Evolutionary conservation across 2,797 vertebrate species (phyloP), one percentile per base, ranked within the genome.

Genomic region (Sebastes kiyomatsui): DNA sequence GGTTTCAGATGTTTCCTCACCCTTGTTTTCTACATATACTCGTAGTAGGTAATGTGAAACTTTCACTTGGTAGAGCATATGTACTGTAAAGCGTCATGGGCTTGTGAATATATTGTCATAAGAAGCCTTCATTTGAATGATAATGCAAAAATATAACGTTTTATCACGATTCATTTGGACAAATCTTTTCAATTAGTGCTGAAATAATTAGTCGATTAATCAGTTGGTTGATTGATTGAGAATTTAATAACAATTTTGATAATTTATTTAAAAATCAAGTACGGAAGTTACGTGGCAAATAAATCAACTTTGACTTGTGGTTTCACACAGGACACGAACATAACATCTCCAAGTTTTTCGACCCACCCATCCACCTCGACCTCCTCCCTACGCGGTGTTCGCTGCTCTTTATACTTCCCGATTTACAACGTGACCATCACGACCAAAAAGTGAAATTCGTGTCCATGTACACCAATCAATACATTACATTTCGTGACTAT

Each of bases 1-100:
- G 84, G 72, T 87, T 90, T 92, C 88, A 91, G 69, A 87, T 86
- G 90, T 87, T 82, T 69, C 70, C 74, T 46, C 75, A 20, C 60
- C 55, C 27, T 30, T 11, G 38, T 56, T 33, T 42, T 61, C 30
- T 38, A 67, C 72, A 35, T 4, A 11, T 20, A 71, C 14, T 61
- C 23, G 7, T 5, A 54, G 16, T 32, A 33, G 54, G 68, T 71
- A 54, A 80, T 6, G 38, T 38, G 59, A 86, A 75, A 75, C 61
- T 38, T 1, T 70, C 11, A 35, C 58, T 16, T 12, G 56, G 64
- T 35, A 14, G 8, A 54, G 10, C 16, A 23, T 7, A 13, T 20
- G 16, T 42, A 42, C 46, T 49, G 46, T 52, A 20, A 0, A 46
- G 9, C 25, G 28, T 27, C 52, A 65, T 1, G 3, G 22, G 33